These are phyloP conservation scores for Platichthys flesus DNA, from an alignment of 2,113 vertebrate genomes.

Conservation along the genomic window DNA sequence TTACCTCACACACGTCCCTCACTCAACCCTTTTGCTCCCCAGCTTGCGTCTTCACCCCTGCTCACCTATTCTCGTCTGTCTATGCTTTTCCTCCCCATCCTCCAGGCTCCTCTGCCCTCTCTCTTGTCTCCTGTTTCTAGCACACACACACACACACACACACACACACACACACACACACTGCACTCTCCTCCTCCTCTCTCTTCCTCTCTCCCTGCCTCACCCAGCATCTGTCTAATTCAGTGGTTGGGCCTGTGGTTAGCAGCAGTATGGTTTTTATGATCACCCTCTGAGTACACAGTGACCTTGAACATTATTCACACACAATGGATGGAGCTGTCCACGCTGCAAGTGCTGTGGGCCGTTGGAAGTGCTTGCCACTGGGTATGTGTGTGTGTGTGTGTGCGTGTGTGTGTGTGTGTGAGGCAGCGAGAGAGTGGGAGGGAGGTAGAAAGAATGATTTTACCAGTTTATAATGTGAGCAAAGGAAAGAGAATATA, in stretches of 20 bases:
- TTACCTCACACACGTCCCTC: neutral
- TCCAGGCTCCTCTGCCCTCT: neutral
- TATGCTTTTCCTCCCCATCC: neutral
- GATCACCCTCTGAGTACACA: conserved; percentile 79
- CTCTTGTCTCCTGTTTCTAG: neutral
- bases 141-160: conserved; percentile 22
- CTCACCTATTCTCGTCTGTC: conserved; percentile 7
- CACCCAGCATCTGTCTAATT: conserved; percentile 70
- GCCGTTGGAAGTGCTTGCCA: neutral
- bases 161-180: conserved; percentile 18
- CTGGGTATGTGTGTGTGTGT: conserved; percentile 2
- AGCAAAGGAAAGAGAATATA: conserved; percentile 50
- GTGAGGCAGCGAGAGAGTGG: conserved; percentile 4
- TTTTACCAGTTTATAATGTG: conserved; percentile 65
- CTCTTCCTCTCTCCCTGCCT: conserved; percentile 50
- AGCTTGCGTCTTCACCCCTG: neutral
- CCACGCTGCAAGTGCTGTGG: conserved; percentile 66
- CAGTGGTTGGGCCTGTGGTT: conserved; percentile 71
- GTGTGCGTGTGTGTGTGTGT: conserved; percentile 20
- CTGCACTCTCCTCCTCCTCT: conserved; percentile 7
- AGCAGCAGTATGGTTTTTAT: conserved; percentile 77
- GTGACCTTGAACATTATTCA: conserved; percentile 82
- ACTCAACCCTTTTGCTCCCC: neutral
- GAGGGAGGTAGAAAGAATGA: conserved; percentile 50
- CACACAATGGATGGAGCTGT: conserved; percentile 79